Evolutionary conservation across 2,113 vertebrate genomes (phyloP).

Genomic region (Phodopus roborovskii): DNA sequence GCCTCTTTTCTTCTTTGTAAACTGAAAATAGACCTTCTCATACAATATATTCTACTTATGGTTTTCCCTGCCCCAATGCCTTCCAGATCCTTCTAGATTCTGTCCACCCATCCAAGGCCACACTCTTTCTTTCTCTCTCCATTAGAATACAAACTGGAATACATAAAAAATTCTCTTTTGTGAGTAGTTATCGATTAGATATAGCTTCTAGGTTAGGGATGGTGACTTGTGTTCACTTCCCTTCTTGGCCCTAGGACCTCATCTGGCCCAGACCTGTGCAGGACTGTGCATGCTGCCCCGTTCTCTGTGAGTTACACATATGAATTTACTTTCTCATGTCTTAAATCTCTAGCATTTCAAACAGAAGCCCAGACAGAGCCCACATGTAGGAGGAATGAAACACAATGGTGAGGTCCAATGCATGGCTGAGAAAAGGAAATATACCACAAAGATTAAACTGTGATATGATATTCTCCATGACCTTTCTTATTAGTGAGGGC

Average conservation of each 20-base stretch:
- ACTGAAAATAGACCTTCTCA: background rate
- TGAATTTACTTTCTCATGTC: background rate
- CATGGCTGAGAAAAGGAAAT: background rate
- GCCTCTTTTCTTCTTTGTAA: background rate
- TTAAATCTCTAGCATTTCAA: background rate
- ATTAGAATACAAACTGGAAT: background rate
- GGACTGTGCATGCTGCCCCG: too few relatives aligned
- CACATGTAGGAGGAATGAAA: background rate
- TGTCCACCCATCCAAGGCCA: background rate
- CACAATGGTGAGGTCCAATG: too few relatives aligned
- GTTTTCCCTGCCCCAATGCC: too few relatives aligned
- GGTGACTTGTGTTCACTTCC: background rate
- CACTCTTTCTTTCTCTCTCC: background rate
- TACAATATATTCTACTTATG: background rate
- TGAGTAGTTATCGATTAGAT: background rate
- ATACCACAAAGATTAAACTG: background rate
- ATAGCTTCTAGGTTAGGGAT: background rate
- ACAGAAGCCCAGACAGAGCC: background rate
- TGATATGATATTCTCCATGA: background rate
- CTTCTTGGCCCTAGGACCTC: too few relatives aligned
- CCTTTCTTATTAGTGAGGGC: background rate
- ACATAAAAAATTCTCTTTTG: background rate
- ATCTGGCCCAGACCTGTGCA: background rate
- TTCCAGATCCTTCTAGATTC: too few relatives aligned
- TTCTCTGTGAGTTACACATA: background rate